A percentile compares a stretch with the other conserved stretches of the same genome.
Conservation (phyloP, 2,113 vertebrate genomes). For the Lathamus discolor region DNA sequence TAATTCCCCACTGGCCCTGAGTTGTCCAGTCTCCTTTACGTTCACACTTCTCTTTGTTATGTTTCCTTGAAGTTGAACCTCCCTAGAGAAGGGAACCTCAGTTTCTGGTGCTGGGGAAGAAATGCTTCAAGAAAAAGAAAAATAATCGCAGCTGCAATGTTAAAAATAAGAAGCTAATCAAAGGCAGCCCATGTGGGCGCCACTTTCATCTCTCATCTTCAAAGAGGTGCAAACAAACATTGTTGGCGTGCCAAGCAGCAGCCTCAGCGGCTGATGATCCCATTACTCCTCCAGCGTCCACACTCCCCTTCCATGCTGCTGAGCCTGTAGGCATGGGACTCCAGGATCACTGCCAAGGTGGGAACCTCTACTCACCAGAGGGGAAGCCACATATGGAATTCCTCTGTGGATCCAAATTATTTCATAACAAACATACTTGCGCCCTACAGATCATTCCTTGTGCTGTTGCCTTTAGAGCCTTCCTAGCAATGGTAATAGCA, state of each 20-base stretch:
- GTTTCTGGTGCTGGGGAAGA: conserved; percentile 64
- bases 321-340: conserved; percentile 49
- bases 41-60: conserved; percentile 69
- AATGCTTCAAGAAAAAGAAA: conserved; percentile 70
- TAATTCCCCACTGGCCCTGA: conserved; percentile 25
- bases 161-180: conserved; percentile 94
- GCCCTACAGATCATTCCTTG: not conserved
- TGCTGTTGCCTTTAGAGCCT: conserved; percentile 7
- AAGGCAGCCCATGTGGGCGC: conserved; percentile 84
- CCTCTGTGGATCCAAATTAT: conserved; percentile 28
- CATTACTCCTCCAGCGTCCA: conserved; percentile 61
- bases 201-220: conserved; percentile 89
- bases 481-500: not conserved
- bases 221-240: conserved; percentile 92
- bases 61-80: conserved; percentile 70
- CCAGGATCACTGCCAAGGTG: conserved; percentile 61
- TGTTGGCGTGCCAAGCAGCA: conserved; percentile 71
- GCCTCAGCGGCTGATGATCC: conserved; percentile 47
- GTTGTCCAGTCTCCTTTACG: conserved; percentile 69
- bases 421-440: conserved; percentile 33
- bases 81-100: conserved; percentile 65
- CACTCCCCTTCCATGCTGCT: conserved; percentile 43
- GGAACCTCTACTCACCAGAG: conserved; percentile 51
- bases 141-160: conserved; percentile 81
- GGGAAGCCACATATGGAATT: conserved; percentile 57